Percentiles rank a stretch among this genome's conserved stretches.
phyloP scores from a whole-genome alignment of 2,113 vertebrate genomes.

The Lepisosteus oculatus region DNA sequence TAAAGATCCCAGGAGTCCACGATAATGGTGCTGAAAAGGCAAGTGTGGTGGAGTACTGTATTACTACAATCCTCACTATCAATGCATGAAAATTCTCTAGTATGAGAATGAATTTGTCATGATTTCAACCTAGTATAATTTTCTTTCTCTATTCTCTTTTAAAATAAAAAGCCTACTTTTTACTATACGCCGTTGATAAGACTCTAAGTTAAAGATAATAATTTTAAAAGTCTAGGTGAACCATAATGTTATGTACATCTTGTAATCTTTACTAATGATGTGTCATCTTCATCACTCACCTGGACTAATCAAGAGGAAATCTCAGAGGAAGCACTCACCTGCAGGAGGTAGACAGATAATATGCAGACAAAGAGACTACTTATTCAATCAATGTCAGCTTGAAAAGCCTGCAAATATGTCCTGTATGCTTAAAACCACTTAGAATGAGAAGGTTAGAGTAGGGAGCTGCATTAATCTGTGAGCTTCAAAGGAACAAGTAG shows the following conservation, averaged over 20 bases:
- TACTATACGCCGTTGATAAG: conserved; percentile 9
- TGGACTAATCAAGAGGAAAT: conserved; percentile 34
- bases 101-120: no score
- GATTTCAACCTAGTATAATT: no score
- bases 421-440: not conserved
- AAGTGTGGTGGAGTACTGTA: no score
- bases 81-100: no score
- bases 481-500: no score
- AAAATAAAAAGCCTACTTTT: not conserved
- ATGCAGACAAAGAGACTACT: conserved; percentile 15
- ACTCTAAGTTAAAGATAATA: not conserved
- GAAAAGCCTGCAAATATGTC: not conserved
- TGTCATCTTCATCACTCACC: conserved; percentile 43
- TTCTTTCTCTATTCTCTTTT: not conserved
- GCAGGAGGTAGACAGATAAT: not conserved
- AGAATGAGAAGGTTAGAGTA: not conserved
- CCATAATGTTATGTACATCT: conserved; percentile 49
- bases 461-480: no score
- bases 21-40: no score
- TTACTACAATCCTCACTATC: no score
- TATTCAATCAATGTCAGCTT: not conserved
- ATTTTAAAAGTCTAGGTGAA: conserved; percentile 36
- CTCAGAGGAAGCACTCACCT: conserved; percentile 11
- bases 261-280: conserved; percentile 37
- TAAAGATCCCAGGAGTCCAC: no score